Percentiles rank a stretch among this genome's conserved stretches.
phyloP scores from a whole-genome alignment of 2,888 invertebrate species.

The Noctua fimbriata region DNA sequence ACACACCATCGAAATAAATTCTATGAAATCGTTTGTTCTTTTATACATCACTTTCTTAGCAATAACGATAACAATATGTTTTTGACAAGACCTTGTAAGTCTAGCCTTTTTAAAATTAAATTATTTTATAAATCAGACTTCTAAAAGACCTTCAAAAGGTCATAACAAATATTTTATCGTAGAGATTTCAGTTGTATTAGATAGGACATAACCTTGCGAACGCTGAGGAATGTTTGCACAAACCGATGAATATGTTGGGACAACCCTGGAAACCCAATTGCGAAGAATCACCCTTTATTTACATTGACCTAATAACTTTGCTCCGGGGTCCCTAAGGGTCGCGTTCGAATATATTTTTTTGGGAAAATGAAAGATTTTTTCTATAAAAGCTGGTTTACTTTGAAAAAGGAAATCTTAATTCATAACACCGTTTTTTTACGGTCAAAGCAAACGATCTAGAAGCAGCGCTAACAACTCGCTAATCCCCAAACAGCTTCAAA shows the following conservation, averaged over 20 bases:
- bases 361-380: constrained; percentile 67
- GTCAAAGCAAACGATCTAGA: neutral
- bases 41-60: constrained; percentile 5
- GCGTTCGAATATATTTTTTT: constrained; percentile 77
- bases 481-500: neutral
- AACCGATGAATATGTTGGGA: constrained; percentile 71
- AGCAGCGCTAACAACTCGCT: neutral
- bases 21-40: constrained; percentile 4
- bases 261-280: constrained; percentile 73
- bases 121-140: neutral
- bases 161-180: constrained; percentile 25
- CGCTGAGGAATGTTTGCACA: constrained; percentile 65
- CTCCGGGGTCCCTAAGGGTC: constrained; percentile 67
- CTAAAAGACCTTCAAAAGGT: constrained; percentile 2
- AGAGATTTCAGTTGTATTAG: constrained; percentile 27
- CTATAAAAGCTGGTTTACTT: constrained; percentile 60
- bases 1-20: neutral
- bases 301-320: constrained; percentile 79
- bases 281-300: constrained; percentile 78
- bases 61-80: neutral
- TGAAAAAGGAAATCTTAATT: neutral
- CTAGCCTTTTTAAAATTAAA: neutral
- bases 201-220: constrained; percentile 31
- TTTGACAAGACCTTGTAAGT: neutral
- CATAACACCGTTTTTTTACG: neutral